Evolutionary conservation across 2,888 invertebrate genomes (phyloP), one percentile per base, ranked within the genome.

Genomic region (Cyaniris semiargus): DNA sequence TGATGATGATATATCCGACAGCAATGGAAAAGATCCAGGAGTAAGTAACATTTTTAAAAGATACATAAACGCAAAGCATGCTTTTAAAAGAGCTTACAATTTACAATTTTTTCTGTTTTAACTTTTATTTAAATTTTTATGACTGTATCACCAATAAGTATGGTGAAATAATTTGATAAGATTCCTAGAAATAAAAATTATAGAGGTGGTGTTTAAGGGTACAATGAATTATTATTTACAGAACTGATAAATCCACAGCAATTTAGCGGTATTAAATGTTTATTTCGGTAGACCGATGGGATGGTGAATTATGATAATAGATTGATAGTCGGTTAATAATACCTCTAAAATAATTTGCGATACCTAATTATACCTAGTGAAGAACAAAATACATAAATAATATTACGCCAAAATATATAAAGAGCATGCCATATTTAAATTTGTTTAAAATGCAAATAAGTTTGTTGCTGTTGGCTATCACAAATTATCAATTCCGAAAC

Each of bases 11-110:
- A 77, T 77, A 58, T 79, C 82, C 18, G 84, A 86, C 5, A 70
- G 75, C 15, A 71, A 76, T 38, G 77, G 77, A 5, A 83, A 82
- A 53, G 93, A 92, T 80, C 92, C 93, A 1, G 92, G 90, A 82
- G 93, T 93, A 81, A 80, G 92, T 87, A 74, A 56, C 71, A 18
- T 48, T 48, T 56, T 76, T 18, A 34, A n/a, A n/a, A n/a, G n/a
- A 1, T 10, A 44, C 10, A 10, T 44, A 38, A 8, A 34, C 34
- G 7, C 34, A 38, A 8, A 58, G 6, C 8, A 58, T 56, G 53
- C 5, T 58, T 58, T 58, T 56, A 3, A 4, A 3, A 10, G 3
- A 60, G 8, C 10, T 23, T 48, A 48, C 8, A n/a, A n/a, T n/a
- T n/a, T n/a, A n/a, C n/a, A n/a, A n/a, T n/a, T n/a, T n/a, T n/a